These are phyloP conservation scores for Platerodrilus igneus DNA, from an alignment of 2,888 invertebrate genomes.

Conservation along the genomic window DNA sequence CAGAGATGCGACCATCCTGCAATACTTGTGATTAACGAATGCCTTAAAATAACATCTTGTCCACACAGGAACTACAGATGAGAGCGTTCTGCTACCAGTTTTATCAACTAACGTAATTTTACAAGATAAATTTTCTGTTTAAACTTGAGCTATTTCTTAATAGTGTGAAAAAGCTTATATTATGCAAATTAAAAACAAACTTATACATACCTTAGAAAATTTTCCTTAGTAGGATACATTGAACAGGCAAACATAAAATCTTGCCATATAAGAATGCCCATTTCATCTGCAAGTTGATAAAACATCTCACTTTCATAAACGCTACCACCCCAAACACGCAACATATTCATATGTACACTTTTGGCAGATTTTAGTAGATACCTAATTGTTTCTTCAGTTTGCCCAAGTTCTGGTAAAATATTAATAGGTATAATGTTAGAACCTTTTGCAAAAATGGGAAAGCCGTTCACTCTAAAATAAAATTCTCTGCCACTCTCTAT, in stretches of 20 bases:
- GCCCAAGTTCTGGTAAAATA: constrained; percentile 72
- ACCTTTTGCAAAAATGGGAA: constrained; percentile 91
- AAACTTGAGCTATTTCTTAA: too few species aligned
- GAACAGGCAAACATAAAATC: constrained; percentile 96
- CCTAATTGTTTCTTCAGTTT: constrained; percentile 55
- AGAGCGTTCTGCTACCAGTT: too few species aligned
- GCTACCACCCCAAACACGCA: constrained; percentile 99
- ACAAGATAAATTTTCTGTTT: too few species aligned
- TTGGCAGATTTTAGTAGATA: constrained; percentile 64
- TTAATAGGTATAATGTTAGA: constrained; percentile 90
- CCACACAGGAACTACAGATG: too few species aligned
- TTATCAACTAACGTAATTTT: too few species aligned
- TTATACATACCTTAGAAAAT: constrained; percentile 64
- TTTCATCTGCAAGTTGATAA: constrained; percentile 79
- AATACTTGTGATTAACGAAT: too few species aligned
- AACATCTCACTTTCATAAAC: constrained; percentile 88
- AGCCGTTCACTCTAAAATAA: constrained; percentile 75
- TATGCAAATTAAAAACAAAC: too few species aligned
- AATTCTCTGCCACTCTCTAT: constrained; percentile 64
- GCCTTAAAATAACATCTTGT: too few species aligned
- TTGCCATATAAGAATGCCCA: constrained; percentile 95
- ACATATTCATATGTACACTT: constrained; percentile 83
- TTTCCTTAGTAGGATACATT: constrained; percentile 77
- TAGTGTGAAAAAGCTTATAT: too few species aligned
- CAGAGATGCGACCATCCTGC: too few species aligned